Evolutionary conservation across 2,797 vertebrate species (phyloP).

Genomic region (Ceryle rudis): DNA sequence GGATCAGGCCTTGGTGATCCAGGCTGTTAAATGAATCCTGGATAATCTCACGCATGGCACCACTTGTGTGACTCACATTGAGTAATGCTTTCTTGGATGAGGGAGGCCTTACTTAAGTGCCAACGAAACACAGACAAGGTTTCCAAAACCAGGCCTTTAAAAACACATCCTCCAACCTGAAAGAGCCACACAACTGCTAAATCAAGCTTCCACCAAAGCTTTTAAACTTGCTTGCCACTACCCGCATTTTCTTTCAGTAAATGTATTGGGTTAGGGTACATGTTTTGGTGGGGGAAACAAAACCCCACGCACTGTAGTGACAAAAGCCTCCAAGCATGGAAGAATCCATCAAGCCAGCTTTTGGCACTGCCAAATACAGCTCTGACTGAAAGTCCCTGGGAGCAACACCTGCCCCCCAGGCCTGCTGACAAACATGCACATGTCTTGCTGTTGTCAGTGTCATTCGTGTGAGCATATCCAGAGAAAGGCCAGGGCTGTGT

Average conservation of each 20-base stretch:
- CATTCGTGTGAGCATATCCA: background rate
- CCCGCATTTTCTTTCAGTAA: background rate
- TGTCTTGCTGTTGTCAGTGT: background rate
- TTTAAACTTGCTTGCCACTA: background rate
- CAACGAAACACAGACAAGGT: background rate
- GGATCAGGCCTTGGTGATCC: background rate
- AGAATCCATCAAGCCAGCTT: background rate
- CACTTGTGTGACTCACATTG: background rate
- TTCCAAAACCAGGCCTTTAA: background rate
- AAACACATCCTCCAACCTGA: background rate
- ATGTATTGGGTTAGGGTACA: background rate
- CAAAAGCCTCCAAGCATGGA: background rate
- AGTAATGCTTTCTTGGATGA: background rate
- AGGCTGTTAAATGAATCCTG: background rate
- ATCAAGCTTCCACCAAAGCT: background rate
- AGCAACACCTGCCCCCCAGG: background rate
- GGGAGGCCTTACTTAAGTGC: background rate
- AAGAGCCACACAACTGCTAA: background rate
- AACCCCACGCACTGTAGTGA: background rate
- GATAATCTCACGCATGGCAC: background rate
- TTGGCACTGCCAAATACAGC: background rate
- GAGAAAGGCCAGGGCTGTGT: background rate
- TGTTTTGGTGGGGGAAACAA: accelerated
- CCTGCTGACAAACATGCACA: accelerated
- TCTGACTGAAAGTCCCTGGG: background rate